Evolutionary conservation across 2,888 invertebrate genomes (phyloP).

Genomic region (Trissolcus brochymenae): DNA sequence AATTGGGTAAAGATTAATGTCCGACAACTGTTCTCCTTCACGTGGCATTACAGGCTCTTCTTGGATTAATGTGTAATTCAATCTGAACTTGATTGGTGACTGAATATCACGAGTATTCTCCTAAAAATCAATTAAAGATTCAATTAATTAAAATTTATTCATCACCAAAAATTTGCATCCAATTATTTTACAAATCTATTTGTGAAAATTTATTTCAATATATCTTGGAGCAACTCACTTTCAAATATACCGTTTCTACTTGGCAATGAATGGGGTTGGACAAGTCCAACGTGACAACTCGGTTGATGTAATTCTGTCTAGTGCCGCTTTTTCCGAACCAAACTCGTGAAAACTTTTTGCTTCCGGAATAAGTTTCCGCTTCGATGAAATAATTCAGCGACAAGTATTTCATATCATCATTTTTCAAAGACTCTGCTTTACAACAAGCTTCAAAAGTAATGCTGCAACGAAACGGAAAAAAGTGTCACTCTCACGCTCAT

Average conservation of each 20-base stretch:
- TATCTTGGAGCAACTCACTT: slow-evolving; percentile 73
- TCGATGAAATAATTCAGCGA: slow-evolving; percentile 86
- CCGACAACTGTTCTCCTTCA: slow-evolving; percentile 79
- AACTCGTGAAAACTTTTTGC: slow-evolving; percentile 87
- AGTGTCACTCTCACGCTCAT: neutral
- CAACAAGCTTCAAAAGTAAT: slow-evolving; percentile 91
- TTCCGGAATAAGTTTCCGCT: slow-evolving; percentile 87
- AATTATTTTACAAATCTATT: neutral
- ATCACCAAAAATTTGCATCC: neutral
- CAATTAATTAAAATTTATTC: neutral
- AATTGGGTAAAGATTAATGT: slow-evolving; percentile 89
- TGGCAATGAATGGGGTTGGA: slow-evolving; percentile 80
- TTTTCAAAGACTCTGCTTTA: slow-evolving; percentile 82
- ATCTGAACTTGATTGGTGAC: slow-evolving; percentile 89
- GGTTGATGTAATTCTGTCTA: slow-evolving; percentile 80
- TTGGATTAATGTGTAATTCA: slow-evolving; percentile 89
- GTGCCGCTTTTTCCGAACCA: slow-evolving; percentile 82
- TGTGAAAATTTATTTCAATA: neutral
- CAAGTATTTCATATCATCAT: slow-evolving; percentile 76
- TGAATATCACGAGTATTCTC: slow-evolving; percentile 92
- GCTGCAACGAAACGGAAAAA: slow-evolving; percentile 72
- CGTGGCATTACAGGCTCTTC: slow-evolving; percentile 79
- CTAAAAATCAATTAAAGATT: slow-evolving; percentile 64
- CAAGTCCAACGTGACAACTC: slow-evolving; percentile 78
- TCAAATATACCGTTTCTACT: slow-evolving; percentile 88